A percentile compares a stretch with the other conserved stretches of the same genome.
Conservation (phyloP, 2,888 invertebrate species). For the Macrosoma leucophasiata region DNA sequence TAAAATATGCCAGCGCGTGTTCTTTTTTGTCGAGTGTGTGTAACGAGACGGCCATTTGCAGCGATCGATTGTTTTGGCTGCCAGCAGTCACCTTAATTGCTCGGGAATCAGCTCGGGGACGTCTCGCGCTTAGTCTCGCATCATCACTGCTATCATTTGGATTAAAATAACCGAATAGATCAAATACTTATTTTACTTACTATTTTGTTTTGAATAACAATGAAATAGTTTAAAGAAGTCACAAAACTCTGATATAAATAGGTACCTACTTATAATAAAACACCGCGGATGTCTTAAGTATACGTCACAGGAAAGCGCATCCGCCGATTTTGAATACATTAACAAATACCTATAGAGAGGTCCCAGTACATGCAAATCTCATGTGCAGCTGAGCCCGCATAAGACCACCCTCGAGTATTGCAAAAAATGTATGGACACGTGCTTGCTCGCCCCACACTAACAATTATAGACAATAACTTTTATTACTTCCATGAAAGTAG, state of each 20-base stretch:
- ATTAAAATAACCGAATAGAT: too few species aligned
- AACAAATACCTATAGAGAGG: constrained; percentile 26
- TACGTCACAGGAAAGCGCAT: constrained; percentile 38
- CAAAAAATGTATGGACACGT: constrained; percentile 31
- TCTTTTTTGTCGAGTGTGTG: constrained; percentile 38
- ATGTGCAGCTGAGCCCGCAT: constrained; percentile 69
- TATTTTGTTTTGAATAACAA: too few species aligned
- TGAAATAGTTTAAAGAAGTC: too few species aligned
- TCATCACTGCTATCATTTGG: too few species aligned
- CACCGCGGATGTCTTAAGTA: constrained; percentile 44
- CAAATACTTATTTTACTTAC: too few species aligned
- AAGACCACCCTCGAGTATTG: constrained; percentile 56
- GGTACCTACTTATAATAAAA: too few species aligned
- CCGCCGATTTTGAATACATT: constrained; percentile 36
- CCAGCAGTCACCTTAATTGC: constrained; percentile 69
- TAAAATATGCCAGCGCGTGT: too few species aligned
- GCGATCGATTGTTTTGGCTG: constrained; percentile 75
- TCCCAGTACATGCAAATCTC: constrained; percentile 39
- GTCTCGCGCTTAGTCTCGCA: constrained; percentile 38
- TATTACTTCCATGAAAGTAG: too few species aligned
- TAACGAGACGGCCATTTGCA: constrained; percentile 53
- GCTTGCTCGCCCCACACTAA: too few species aligned
- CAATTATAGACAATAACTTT: too few species aligned
- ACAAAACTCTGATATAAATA: too few species aligned
- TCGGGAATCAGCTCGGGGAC: constrained; percentile 66